Percentiles rank a stretch among this genome's conserved stretches.
phyloP scores from a whole-genome alignment of 2,113 vertebrate genomes.

The Clarias magur region DNA sequence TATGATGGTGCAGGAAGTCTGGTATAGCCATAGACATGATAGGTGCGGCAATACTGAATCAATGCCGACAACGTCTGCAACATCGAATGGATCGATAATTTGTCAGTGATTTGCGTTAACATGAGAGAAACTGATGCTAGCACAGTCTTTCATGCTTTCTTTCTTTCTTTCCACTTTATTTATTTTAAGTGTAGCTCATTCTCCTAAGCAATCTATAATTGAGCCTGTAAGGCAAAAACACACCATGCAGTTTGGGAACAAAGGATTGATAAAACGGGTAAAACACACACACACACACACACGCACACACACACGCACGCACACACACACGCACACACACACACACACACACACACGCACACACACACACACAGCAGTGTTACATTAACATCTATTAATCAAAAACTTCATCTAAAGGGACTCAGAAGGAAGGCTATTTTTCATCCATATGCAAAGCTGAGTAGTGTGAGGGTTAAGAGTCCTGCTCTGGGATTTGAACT shows the following conservation, averaged over 20 bases:
- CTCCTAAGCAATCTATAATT: background rate
- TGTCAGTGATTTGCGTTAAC: conserved; percentile 42
- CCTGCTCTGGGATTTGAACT: background rate
- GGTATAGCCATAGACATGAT: background rate
- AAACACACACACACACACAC: background rate
- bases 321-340: background rate
- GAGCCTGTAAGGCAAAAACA: background rate
- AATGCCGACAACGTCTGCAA: background rate
- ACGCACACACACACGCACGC: background rate
- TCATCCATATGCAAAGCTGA: background rate
- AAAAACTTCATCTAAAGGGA: background rate
- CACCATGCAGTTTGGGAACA: background rate
- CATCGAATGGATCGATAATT: conserved; percentile 41
- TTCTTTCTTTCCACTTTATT: background rate
- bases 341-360: background rate
- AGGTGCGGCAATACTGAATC: background rate
- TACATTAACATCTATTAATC: background rate
- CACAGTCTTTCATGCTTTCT: background rate
- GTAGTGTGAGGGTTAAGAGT: background rate
- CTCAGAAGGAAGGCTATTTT: background rate
- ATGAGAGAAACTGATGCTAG: conserved; percentile 14
- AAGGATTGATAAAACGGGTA: background rate
- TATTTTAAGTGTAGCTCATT: background rate
- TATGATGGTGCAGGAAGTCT: background rate
- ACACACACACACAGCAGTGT: background rate